Base-by-base conservation (phyloP, 37 sponge, comb jelly and placozoan species). In the Corticium candelabrum region DNA sequence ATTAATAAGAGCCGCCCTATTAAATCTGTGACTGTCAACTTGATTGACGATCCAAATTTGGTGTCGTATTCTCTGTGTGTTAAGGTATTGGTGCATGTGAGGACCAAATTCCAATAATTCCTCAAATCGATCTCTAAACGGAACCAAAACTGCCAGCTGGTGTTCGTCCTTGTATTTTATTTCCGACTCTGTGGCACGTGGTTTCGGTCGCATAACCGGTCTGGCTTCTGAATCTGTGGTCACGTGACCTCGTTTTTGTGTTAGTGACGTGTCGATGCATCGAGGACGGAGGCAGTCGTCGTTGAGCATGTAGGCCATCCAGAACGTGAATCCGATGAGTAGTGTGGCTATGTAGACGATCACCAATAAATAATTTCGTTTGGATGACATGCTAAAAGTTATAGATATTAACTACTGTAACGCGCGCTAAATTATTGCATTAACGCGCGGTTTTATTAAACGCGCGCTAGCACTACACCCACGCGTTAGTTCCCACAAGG, bases 11-110 rank as follows among this genome's bases (percentile, higher is more conserved):
- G 87, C 38, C 1, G 90, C 96, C 31, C 90, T 69, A 77, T 95
- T 95, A 77, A 95, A 95, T 41, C 96, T 70, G 73, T 70, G 73
- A 29, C 21, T 15, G 75, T 96, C 96, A 4, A 84, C 86, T 82
- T 96, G 96, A 62, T 92, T 92, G 56, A 96, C 82, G 76, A 96
- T 77, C 88, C 86, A 92, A n/a, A 96, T 92, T 34, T 89, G 70
- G 68, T 88, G 89, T 2, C 50, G 76, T 1, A 96, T 80, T 7
- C 69, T 85, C 81, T 92, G 90, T 29, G 81, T 68, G n/a, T 37
- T 76, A 5, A 96, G 86, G 68, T 89, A 96, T n/a, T 35, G 2
- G 68, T 89, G 90, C 0, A 96, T 84, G 76, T 90, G 86, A 39
- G 96, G 96, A 0, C 82, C 96, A 77, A 96, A 90, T 74, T 92